Percentiles rank a stretch among this genome's conserved stretches.
These are phyloP conservation scores for Drosophila chauvacae DNA, from an alignment of 1,140 invertebrate species.

Conservation along the genomic window DNA sequence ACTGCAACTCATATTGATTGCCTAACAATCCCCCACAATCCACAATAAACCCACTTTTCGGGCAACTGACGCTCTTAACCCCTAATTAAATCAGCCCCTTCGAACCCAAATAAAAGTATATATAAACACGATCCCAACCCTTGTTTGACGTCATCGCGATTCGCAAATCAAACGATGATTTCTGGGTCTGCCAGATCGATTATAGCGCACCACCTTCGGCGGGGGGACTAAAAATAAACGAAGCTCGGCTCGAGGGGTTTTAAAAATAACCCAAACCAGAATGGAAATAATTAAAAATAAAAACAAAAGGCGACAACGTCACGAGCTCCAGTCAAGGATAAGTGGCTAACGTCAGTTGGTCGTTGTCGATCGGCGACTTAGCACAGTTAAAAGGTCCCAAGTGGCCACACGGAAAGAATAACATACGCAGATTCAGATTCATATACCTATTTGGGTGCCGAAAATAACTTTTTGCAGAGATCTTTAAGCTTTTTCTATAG, in stretches of 20 bases:
- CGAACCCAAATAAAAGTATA: background rate
- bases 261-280: constrained; percentile 26
- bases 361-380: constrained; percentile 9
- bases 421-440: background rate
- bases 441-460: background rate
- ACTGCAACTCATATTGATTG: constrained; percentile 7
- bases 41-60: constrained; percentile 34
- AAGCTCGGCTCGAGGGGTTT: constrained; percentile 7
- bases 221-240: constrained; percentile 22
- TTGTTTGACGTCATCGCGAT: constrained; percentile 33
- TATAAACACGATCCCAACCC: constrained; percentile 25
- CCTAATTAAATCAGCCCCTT: constrained; percentile 16
- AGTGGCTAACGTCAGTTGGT: constrained; percentile 23
- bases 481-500: background rate
- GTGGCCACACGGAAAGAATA: background rate
- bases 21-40: constrained; percentile 4
- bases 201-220: constrained; percentile 23
- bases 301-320: constrained; percentile 16
- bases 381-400: constrained; percentile 6
- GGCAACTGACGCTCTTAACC: constrained; percentile 17
- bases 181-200: constrained; percentile 23
- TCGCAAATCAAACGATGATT: constrained; percentile 20
- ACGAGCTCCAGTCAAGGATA: constrained; percentile 37
- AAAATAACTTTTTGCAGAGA: background rate
- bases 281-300: constrained; percentile 1